Evolutionary conservation across 1,140 invertebrate species (phyloP).

Genomic region (Nebria ingens): DNA sequence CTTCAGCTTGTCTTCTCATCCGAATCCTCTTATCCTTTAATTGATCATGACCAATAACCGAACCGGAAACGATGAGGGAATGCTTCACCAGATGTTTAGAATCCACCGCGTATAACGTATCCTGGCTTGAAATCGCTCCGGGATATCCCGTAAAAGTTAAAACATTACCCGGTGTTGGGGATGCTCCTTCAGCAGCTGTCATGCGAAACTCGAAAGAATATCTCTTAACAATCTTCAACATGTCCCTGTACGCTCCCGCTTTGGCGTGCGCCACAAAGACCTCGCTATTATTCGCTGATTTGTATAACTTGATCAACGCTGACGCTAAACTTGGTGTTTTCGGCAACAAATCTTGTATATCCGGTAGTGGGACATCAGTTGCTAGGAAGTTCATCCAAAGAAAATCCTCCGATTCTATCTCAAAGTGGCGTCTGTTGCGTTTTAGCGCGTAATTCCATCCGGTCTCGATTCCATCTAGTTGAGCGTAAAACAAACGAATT

Average conservation of each 20-base stretch:
- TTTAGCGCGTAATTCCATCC: constrained; percentile 58
- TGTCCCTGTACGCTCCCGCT: constrained; percentile 55
- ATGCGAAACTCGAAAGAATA: constrained; percentile 75
- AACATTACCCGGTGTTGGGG: constrained; percentile 51
- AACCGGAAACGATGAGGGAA: constrained; percentile 22
- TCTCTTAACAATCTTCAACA: constrained; percentile 82
- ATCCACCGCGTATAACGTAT: constrained; percentile 72
- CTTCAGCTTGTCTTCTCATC: constrained; percentile 4
- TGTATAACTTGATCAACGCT: constrained; percentile 8
- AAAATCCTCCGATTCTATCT: constrained; percentile 52
- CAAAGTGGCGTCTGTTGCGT: constrained; percentile 47
- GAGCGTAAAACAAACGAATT: constrained; percentile 57
- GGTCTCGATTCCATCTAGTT: constrained; percentile 54
- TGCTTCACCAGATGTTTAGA: constrained; percentile 29
- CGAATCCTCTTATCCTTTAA: not conserved
- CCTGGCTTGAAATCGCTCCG: constrained; percentile 72
- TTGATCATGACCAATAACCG: constrained; percentile 20
- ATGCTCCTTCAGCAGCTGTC: constrained; percentile 30
- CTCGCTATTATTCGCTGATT: not conserved
- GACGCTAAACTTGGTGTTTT: constrained; percentile 13
- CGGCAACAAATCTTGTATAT: constrained; percentile 14
- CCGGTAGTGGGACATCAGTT: constrained; percentile 31
- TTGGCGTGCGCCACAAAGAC: not conserved
- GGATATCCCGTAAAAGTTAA: constrained; percentile 83
- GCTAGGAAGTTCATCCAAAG: constrained; percentile 56